These are phyloP conservation scores for Rhineura floridana DNA, from an alignment of 2,113 vertebrate genomes.

Conservation along the genomic window DNA sequence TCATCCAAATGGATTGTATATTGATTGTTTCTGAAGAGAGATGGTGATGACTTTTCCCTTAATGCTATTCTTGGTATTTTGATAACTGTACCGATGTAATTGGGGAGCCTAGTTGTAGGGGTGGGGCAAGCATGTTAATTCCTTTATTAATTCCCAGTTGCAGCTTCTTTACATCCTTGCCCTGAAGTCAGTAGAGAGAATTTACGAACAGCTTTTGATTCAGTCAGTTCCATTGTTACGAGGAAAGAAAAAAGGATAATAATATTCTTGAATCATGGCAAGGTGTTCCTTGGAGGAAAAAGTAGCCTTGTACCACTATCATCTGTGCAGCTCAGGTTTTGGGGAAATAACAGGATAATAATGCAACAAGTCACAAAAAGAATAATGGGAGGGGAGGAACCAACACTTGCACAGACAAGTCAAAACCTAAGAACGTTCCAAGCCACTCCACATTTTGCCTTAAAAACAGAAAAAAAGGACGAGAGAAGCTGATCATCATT, in stretches of 20 bases:
- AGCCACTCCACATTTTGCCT: background rate
- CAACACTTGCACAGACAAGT: background rate
- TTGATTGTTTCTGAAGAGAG: slow-evolving; percentile 12
- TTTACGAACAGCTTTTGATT: background rate
- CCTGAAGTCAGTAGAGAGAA: background rate
- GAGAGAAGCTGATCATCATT: too few relatives aligned
- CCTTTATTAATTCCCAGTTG: background rate
- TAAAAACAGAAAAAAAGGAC: background rate
- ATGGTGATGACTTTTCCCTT: background rate
- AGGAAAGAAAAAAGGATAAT: background rate
- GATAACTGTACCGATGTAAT: background rate
- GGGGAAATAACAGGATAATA: background rate
- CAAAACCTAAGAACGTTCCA: background rate
- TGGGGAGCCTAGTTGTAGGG: background rate
- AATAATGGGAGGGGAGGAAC: background rate
- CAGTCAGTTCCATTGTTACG: background rate
- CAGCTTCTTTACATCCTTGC: background rate
- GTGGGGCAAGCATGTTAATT: background rate
- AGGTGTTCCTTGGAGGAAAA: background rate
- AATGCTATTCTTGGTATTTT: background rate
- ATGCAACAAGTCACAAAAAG: background rate
- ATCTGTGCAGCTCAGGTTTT: background rate
- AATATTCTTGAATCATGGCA: background rate
- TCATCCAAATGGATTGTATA: slow-evolving; percentile 3
- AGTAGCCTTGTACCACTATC: background rate